A percentile compares a stretch with the other conserved stretches of the same genome.
phyloP scores from a whole-genome alignment of 1,140 invertebrate genomes.

The Bradysia coprophila region DNA sequence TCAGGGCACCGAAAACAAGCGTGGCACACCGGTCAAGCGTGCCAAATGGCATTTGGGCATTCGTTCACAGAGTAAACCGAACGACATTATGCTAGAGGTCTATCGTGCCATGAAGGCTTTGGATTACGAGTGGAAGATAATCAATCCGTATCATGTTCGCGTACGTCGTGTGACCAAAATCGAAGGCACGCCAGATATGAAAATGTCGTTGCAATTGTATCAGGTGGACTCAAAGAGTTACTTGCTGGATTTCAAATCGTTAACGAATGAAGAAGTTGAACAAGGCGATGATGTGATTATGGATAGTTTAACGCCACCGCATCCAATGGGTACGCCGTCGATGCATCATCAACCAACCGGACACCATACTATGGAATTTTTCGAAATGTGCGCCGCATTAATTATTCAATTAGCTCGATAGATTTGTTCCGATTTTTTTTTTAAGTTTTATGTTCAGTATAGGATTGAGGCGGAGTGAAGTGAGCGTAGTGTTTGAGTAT shows the following conservation, averaged over 20 bases:
- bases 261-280: constrained; percentile 58
- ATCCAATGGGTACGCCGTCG: constrained; percentile 15
- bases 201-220: constrained; percentile 97
- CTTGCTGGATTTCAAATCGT: constrained; percentile 92
- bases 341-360: constrained; percentile 27
- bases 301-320: constrained; percentile 26
- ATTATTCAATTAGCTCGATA: constrained; percentile 88
- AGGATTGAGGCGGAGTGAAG: no score
- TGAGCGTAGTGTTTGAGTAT: no score
- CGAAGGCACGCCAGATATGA: constrained; percentile 57
- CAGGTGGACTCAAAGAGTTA: constrained; percentile 98
- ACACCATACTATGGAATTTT: constrained; percentile 99
- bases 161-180: constrained; percentile 76
- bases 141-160: constrained; percentile 89
- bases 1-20: constrained; percentile 11
- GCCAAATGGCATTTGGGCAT: constrained; percentile 99
- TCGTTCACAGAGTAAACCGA: constrained; percentile 93
- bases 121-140: constrained; percentile 97
- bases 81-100: constrained; percentile 99
- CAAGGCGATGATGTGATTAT: constrained; percentile 35
- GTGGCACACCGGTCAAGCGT: constrained; percentile 63
- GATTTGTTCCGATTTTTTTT: no score
- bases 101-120: constrained; percentile 97
- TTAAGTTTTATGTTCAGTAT: no score
- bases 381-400: constrained; percentile 97